phyloP scores from a whole-genome alignment of 2,113 vertebrate species.

The Monarcha castaneiventris region DNA sequence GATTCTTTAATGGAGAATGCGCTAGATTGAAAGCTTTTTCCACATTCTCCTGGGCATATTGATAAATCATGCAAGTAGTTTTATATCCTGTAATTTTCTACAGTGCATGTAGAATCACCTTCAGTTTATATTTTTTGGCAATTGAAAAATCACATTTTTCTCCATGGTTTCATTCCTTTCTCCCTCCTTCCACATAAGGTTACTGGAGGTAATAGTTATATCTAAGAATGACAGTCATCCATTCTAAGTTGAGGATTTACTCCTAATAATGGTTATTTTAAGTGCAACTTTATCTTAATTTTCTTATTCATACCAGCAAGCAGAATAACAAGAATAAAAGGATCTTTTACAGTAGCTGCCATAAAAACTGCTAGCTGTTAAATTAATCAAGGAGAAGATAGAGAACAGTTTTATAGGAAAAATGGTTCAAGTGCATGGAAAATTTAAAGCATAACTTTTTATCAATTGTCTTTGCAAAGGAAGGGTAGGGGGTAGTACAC shows the following conservation, averaged over 20 bases:
- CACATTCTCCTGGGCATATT: background rate
- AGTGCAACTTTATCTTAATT: background rate
- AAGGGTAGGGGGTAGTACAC: background rate
- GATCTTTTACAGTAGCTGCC: background rate
- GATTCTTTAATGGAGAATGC: background rate
- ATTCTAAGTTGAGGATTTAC: background rate
- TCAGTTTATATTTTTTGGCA: background rate
- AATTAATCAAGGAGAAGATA: background rate
- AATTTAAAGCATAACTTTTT: background rate
- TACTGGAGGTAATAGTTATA: background rate
- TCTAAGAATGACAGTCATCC: background rate
- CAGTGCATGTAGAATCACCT: background rate
- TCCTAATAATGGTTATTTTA: background rate
- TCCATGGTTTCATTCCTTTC: background rate
- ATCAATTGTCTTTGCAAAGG: background rate
- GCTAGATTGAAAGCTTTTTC: background rate
- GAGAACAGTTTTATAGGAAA: background rate
- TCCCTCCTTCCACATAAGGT: background rate
- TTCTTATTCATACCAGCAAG: background rate
- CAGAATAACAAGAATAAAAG: background rate
- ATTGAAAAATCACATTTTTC: background rate
- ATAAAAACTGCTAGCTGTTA: background rate
- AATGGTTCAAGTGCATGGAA: background rate
- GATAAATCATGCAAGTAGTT: background rate
- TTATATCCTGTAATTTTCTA: background rate